phyloP scores from a whole-genome alignment of 2,113 vertebrate species.

The Lophius piscatorius region DNA sequence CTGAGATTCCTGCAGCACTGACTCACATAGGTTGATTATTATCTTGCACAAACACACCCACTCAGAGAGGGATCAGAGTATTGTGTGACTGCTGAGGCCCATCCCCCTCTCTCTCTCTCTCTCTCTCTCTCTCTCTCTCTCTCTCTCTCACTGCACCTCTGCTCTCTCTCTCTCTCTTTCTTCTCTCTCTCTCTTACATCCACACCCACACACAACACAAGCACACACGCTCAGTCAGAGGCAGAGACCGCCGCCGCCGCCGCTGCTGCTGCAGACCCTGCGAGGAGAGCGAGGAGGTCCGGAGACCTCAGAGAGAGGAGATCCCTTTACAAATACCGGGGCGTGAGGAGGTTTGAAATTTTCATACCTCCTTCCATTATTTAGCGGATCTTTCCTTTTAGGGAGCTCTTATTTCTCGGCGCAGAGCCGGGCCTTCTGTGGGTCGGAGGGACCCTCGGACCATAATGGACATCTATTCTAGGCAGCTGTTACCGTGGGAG shows the following conservation, averaged over 20 bases:
- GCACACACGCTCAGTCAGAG: slow-evolving; percentile 38
- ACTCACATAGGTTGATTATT: slow-evolving; percentile 74
- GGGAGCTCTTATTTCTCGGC: not conserved
- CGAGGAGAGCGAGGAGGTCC: slow-evolving; percentile 32
- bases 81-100: slow-evolving; percentile 69
- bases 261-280: slow-evolving; percentile 20
- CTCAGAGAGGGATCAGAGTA: slow-evolving; percentile 39
- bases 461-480: slow-evolving; percentile 71
- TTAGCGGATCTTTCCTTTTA: slow-evolving; percentile 37
- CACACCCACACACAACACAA: slow-evolving; percentile 15
- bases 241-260: slow-evolving; percentile 27
- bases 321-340: slow-evolving; percentile 24
- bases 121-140: slow-evolving; percentile 28
- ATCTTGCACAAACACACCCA: slow-evolving; percentile 50
- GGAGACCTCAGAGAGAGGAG: slow-evolving; percentile 19
- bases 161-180: slow-evolving; percentile 15
- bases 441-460: slow-evolving; percentile 42
- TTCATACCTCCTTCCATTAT: slow-evolving; percentile 70
- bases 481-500: slow-evolving; percentile 53
- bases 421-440: slow-evolving; percentile 31
- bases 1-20: slow-evolving; percentile 76
- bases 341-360: slow-evolving; percentile 64
- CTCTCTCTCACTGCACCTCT: slow-evolving; percentile 10
- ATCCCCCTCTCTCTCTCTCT: slow-evolving; percentile 45
- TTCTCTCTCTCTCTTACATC: slow-evolving; percentile 13